Percentiles rank a stretch among this genome's conserved stretches.
These are phyloP conservation scores for Drosophila aff. DNA, from an alignment of 1,140 invertebrate genomes.

Conservation along the genomic window DNA sequence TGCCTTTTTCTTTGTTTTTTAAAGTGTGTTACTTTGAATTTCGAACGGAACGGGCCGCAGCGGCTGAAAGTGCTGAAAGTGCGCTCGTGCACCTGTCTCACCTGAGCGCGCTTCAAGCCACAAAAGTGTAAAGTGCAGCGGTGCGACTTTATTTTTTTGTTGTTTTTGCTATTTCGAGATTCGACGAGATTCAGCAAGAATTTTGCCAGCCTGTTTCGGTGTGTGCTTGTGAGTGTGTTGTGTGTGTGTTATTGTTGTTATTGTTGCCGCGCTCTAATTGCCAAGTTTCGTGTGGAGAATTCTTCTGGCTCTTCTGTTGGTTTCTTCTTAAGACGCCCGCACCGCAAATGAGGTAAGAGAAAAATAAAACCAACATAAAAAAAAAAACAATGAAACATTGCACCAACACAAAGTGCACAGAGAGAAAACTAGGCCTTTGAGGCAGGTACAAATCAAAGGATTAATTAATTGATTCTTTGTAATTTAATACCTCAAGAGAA, in stretches of 20 bases:
- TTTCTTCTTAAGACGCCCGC: constrained; percentile 56
- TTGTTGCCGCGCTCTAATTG: constrained; percentile 60
- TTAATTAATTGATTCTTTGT: background rate
- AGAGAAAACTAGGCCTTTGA: background rate
- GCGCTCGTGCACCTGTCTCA: constrained; percentile 63
- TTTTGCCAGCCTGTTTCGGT: constrained; percentile 48
- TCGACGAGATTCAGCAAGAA: constrained; percentile 52
- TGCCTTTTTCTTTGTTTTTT: constrained; percentile 32
- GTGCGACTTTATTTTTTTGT: constrained; percentile 36
- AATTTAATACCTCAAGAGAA: background rate
- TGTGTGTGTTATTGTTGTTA: constrained; percentile 34
- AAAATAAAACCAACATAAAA: background rate
- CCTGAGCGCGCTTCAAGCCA: constrained; percentile 64
- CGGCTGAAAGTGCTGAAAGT: constrained; percentile 32
- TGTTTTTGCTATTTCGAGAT: constrained; percentile 39
- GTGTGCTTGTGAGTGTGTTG: constrained; percentile 32
- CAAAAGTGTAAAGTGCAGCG: constrained; percentile 80
- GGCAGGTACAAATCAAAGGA: background rate
- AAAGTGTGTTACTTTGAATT: constrained; percentile 23
- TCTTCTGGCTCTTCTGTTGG: constrained; percentile 31
- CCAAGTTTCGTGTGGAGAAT: constrained; percentile 44
- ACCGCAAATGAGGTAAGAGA: constrained; percentile 75
- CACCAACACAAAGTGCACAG: constrained; percentile 16
- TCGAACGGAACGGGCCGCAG: constrained; percentile 6
- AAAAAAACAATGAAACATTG: constrained; percentile 16